Conservation (phyloP, 2,797 vertebrate species). For the Paramormyrops hopkinsi region DNA sequence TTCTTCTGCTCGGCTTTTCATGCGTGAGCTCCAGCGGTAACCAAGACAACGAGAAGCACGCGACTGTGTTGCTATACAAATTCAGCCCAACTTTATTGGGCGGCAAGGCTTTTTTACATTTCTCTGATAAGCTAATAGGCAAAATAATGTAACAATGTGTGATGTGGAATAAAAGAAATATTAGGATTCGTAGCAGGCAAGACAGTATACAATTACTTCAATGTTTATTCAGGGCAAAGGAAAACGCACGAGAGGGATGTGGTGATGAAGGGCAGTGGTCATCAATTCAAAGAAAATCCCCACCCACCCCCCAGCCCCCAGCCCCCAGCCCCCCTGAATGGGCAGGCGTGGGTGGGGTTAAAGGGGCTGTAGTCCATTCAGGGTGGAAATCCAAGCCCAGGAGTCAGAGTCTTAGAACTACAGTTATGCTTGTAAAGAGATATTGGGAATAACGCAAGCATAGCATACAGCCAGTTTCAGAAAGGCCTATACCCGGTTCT, state of each 20-base stretch:
- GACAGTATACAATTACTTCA: not conserved
- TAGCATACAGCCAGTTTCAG: not conserved
- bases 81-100: slow-evolving; percentile 26
- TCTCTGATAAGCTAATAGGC: not conserved
- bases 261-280: not conserved
- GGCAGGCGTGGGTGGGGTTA: not conserved
- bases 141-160: not conserved
- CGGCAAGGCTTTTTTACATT: not conserved
- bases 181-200: not conserved
- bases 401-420: not conserved
- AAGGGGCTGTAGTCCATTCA: not conserved
- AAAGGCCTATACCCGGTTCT: not conserved
- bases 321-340: not conserved
- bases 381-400: not conserved
- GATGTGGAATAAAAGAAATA: not conserved
- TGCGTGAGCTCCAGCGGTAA: not conserved
- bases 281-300: not conserved
- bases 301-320: too few relatives aligned
- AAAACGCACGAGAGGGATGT: not conserved
- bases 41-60: slow-evolving; percentile 20
- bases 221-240: not conserved
- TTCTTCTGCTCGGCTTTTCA: not conserved
- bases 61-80: slow-evolving; percentile 31
- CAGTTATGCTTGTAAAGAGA: not conserved
- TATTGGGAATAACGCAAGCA: not conserved